Evolutionary conservation across 2,888 invertebrate species (phyloP).

Genomic region (Phaedon cochleariae): DNA sequence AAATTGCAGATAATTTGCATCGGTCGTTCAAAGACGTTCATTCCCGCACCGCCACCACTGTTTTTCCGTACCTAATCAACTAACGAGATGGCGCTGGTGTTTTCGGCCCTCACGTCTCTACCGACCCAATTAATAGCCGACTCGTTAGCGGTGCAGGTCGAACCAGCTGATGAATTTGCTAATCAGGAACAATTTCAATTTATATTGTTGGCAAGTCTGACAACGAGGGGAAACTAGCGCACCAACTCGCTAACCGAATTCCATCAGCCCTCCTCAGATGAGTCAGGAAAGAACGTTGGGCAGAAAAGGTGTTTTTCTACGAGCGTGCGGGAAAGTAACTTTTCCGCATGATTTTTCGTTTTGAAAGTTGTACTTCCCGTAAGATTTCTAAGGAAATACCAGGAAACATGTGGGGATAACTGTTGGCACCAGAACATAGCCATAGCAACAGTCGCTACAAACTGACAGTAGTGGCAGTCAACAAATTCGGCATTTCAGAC

Average conservation of each 20-base stretch:
- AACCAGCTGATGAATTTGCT: slow-evolving; percentile 48
- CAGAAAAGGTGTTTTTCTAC: no score
- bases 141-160: slow-evolving; percentile 48
- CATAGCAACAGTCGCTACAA: no score
- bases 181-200: slow-evolving; percentile 45
- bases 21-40: neutral
- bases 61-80: slow-evolving; percentile 44
- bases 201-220: slow-evolving; percentile 39
- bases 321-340: no score
- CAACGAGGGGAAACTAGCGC: slow-evolving; percentile 25
- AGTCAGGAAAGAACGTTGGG: no score
- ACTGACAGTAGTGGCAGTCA: no score
- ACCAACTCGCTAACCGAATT: slow-evolving; percentile 32
- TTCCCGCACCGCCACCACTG: slow-evolving; percentile 16
- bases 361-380: no score
- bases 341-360: no score
- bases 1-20: no score
- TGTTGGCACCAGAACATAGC: no score
- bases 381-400: no score
- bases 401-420: no score
- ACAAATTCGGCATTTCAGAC: no score
- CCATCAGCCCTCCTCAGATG: slow-evolving; percentile 4
- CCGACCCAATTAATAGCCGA: slow-evolving; percentile 44
- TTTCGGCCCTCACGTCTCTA: slow-evolving; percentile 32
- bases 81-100: slow-evolving; percentile 42